Evolutionary conservation across 2,113 vertebrate species (phyloP).

Genomic region (Dinomys branickii): DNA sequence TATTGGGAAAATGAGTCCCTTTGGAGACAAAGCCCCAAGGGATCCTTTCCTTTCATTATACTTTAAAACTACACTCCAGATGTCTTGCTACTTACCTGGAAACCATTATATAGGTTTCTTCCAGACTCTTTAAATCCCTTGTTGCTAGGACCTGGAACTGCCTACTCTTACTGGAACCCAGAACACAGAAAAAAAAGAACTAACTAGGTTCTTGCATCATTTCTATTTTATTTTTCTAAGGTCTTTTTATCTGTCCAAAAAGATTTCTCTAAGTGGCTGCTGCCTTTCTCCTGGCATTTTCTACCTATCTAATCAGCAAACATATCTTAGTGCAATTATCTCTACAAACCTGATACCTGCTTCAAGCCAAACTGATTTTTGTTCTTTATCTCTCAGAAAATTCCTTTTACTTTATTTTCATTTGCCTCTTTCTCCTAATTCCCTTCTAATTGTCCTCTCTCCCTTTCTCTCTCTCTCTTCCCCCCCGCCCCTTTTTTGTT

Average conservation of each 20-base stretch:
- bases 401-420: slow-evolving; percentile 18
- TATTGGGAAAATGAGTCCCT: background rate
- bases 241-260: background rate
- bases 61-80: background rate
- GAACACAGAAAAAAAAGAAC: background rate
- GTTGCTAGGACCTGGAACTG: background rate
- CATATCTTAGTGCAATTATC: background rate
- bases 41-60: background rate
- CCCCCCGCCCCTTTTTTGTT: background rate
- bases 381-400: background rate
- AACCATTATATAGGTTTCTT: background rate
- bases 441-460: background rate
- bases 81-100: background rate
- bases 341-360: background rate
- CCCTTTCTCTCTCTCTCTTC: background rate
- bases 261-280: background rate
- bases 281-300: background rate
- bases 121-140: background rate
- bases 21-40: background rate
- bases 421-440: background rate
- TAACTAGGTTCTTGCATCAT: background rate
- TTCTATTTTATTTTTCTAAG: background rate
- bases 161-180: background rate
- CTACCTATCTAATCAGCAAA: background rate
- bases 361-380: slow-evolving; percentile 31